These are phyloP conservation scores for Oxyura jamaicensis DNA, from an alignment of 2,113 vertebrate species.

Conservation along the genomic window DNA sequence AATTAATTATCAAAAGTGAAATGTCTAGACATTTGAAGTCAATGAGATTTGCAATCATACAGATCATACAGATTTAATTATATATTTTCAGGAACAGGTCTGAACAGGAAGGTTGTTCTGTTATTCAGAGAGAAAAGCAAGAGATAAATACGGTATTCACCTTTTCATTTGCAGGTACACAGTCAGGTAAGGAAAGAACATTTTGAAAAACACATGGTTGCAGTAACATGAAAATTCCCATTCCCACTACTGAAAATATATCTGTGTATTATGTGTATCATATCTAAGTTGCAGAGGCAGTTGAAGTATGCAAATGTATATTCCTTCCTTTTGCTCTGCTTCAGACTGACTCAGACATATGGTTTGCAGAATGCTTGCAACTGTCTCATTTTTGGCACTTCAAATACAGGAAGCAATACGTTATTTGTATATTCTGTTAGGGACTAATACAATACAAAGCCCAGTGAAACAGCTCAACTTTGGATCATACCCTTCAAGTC, in stretches of 20 bases:
- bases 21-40: not conserved
- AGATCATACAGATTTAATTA: not conserved
- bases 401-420: constrained; percentile 67
- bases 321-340: constrained; percentile 22
- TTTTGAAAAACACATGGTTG: not conserved
- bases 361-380: constrained; percentile 63
- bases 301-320: constrained; percentile 31
- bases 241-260: not conserved
- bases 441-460: constrained; percentile 61
- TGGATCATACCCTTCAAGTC: constrained; percentile 58
- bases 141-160: not conserved
- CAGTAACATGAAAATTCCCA: not conserved
- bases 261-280: not conserved
- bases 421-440: constrained; percentile 67
- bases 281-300: not conserved
- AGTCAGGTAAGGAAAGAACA: not conserved
- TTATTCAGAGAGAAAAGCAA: not conserved
- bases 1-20: not conserved
- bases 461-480: constrained; percentile 57
- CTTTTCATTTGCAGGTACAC: not conserved
- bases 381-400: constrained; percentile 66
- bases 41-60: not conserved
- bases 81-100: not conserved
- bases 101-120: not conserved
- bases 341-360: constrained; percentile 59